Conservation (phyloP, 2,113 vertebrate genomes). For the Panurus biarmicus region DNA sequence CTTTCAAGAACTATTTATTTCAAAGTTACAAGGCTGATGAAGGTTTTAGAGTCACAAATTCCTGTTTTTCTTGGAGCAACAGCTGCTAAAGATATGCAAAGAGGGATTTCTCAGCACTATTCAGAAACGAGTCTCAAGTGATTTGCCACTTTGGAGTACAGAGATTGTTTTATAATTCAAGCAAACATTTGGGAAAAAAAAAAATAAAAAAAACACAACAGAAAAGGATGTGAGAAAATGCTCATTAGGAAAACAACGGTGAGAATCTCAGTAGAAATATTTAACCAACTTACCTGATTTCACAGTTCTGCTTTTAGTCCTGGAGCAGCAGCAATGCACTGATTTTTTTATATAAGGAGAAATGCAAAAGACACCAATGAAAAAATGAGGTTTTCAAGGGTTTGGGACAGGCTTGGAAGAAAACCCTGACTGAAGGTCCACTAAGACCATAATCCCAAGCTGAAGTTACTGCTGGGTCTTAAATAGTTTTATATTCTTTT, state of each 20-base stretch:
- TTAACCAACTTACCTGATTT: background rate
- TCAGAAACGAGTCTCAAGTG: slow-evolving; percentile 15
- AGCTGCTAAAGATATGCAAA: slow-evolving; percentile 33
- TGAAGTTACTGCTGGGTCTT: background rate
- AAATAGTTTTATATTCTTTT: rapidly evolving
- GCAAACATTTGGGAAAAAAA: background rate
- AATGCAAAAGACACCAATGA: background rate
- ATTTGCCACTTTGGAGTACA: background rate
- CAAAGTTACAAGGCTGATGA: background rate
- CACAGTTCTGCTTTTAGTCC: background rate
- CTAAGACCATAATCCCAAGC: background rate
- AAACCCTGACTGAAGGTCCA: background rate
- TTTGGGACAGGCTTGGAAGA: background rate
- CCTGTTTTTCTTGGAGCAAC: slow-evolving; percentile 19
- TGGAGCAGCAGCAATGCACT: background rate
- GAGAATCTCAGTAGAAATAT: background rate
- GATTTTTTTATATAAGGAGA: background rate
- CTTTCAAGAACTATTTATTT: slow-evolving; percentile 16
- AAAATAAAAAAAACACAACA: background rate
- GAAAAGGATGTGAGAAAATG: background rate
- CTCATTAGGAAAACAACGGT: background rate
- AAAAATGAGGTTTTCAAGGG: background rate
- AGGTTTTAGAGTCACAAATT: slow-evolving; percentile 10
- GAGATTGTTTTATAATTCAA: slow-evolving; percentile 21
- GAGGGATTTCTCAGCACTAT: slow-evolving; percentile 26